These are phyloP conservation scores for Campaea margaritaria DNA, from an alignment of 2,888 invertebrate genomes.

Conservation along the genomic window DNA sequence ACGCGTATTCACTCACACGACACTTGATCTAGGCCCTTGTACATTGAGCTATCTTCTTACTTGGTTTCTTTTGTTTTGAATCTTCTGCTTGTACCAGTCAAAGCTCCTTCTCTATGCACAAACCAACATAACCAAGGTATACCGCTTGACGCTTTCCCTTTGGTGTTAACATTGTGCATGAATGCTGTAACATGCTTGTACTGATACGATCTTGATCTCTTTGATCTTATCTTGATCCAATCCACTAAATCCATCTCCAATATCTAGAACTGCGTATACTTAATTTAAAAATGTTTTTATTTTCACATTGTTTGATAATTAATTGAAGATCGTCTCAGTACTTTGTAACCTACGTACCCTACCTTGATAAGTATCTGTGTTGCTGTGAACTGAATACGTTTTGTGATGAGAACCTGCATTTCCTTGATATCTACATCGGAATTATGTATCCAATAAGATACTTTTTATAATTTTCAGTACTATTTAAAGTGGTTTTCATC, in stretches of 20 bases:
- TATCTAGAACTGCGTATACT: no score
- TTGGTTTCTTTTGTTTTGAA: slow-evolving; percentile 27
- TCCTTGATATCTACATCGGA: no score
- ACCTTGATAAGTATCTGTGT: background rate
- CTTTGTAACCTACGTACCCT: slow-evolving; percentile 4
- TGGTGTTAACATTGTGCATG: slow-evolving; percentile 39
- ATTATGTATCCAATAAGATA: background rate
- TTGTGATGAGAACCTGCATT: slow-evolving; percentile 4
- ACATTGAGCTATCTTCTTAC: slow-evolving; percentile 33
- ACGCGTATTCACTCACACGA: slow-evolving; percentile 50
- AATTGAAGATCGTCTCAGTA: slow-evolving; percentile 5
- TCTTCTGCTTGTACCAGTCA: slow-evolving; percentile 26
- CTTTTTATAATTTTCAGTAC: background rate
- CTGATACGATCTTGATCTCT: slow-evolving; percentile 17
- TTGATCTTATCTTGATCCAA: slow-evolving; percentile 1
- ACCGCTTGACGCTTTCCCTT: slow-evolving; percentile 6
- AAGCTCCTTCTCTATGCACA: slow-evolving; percentile 20
- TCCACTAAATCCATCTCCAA: no score
- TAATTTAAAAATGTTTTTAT: background rate
- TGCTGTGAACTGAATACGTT: background rate
- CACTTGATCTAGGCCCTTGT: slow-evolving; percentile 45
- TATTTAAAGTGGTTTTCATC: slow-evolving; percentile 8
- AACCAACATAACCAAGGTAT: slow-evolving; percentile 12
- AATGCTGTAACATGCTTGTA: slow-evolving; percentile 27
- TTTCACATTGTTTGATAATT: no score